phyloP scores from a whole-genome alignment of 2,888 invertebrate species.

The Drepana falcataria region DNA sequence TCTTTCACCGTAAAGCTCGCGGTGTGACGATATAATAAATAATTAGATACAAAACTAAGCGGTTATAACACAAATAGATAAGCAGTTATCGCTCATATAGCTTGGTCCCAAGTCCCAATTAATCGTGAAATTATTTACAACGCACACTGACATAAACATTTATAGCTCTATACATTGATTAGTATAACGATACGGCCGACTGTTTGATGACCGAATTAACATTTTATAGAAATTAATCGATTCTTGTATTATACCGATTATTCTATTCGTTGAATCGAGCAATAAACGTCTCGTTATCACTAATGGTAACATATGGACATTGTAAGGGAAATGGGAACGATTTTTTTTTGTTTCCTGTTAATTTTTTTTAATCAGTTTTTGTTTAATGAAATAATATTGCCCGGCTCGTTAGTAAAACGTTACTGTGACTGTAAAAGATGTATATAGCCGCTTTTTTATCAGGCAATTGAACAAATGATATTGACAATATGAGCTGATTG shows the following conservation, averaged over 20 bases:
- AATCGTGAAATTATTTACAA: constrained; percentile 61
- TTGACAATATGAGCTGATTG: background rate
- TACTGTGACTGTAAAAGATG: constrained; percentile 2
- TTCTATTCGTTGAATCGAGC: constrained; percentile 50
- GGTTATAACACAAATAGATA: constrained; percentile 21
- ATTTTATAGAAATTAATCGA: constrained; percentile 74
- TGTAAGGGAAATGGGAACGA: constrained; percentile 51
- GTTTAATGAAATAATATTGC: constrained; percentile 30
- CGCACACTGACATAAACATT: constrained; percentile 53
- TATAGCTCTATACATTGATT: constrained; percentile 69
- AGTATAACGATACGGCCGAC: constrained; percentile 65
- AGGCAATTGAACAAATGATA: constrained; percentile 1
- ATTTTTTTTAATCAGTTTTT: constrained; percentile 51
- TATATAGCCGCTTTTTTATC: constrained; percentile 6
- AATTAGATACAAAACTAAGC: no score
- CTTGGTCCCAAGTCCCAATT: constrained; percentile 54
- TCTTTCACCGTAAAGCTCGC: no score
- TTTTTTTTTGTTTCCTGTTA: constrained; percentile 51
- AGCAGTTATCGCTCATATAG: constrained; percentile 39
- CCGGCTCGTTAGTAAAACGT: constrained; percentile 19
- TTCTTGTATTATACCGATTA: constrained; percentile 59
- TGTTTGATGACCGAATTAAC: constrained; percentile 72
- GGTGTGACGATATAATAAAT: no score
- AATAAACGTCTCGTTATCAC: constrained; percentile 70
- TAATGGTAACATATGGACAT: constrained; percentile 69